Base-by-base conservation (phyloP, 2,113 vertebrate species). In the Brachirus orientalis region DNA sequence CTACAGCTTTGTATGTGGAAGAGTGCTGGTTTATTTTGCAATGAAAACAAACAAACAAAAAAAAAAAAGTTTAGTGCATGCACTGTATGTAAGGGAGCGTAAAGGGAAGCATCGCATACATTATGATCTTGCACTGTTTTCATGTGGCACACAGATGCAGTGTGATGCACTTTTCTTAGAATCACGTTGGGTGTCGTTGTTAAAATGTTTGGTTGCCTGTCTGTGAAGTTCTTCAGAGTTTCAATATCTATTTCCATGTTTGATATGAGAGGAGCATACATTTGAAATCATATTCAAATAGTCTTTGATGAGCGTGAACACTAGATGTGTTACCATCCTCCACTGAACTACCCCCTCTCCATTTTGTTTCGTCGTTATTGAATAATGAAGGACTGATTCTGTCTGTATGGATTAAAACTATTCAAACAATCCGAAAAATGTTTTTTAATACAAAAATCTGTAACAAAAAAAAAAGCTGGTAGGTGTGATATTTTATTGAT, bases 401-500 rank as follows among this genome's bases (percentile, higher is more conserved):
- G 33, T 76, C 72, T 65, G 53, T 73, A 68, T n/a, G n/a, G n/a
- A n/a, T 82, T 85, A 82, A 88, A 90, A 73, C 10, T 57, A 67
- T 81, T 83, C 61, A 77, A 85, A 77, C 36, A 16, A 18, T 45
- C 57, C 43, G 1, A 10, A 16, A 11, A 55, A 1, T 28, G 28
- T 28, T 28, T 28, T 28, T 28, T 60, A 45, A 20, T 36, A 38
- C 19, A 65, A 14, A 80, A 72, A 78, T 57, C 22, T 22, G 14
- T 18, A 10, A 75, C n/a, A n/a, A n/a, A 48, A 5, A 63, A 12
- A 37, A 22, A 7, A 56, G 45, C 40, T 38, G 22, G 50, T 74
- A 68, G 37, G 63, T 80, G 80, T 82, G 76, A 85, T 77, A 82
- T 86, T 88, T 91, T 90, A 88, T 88, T 90, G 74, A 79, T 88